These are phyloP conservation scores for Drosophila sechellia DNA, from an alignment of 1,140 invertebrate genomes.

Conservation along the genomic window DNA sequence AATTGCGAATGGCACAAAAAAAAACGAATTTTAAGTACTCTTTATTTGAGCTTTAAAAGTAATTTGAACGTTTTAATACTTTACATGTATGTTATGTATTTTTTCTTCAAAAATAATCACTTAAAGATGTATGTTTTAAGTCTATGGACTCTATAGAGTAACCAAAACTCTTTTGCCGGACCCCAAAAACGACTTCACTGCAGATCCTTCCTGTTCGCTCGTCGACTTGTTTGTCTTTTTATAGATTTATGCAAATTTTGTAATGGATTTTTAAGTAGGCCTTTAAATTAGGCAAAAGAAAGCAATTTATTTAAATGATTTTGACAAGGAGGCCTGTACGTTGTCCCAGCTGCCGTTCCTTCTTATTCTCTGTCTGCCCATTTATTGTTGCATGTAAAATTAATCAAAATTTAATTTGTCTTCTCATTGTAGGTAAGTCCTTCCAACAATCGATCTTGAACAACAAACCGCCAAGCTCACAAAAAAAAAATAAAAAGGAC, in stretches of 20 bases:
- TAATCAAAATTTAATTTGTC: constrained; percentile 75
- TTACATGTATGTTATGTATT: not conserved
- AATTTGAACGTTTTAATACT: not conserved
- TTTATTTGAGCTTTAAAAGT: not conserved
- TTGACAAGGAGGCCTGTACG: constrained; percentile 38
- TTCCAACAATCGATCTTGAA: constrained; percentile 22
- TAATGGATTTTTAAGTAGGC: constrained; percentile 83
- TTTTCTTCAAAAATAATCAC: not conserved
- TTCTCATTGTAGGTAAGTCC: constrained; percentile 67
- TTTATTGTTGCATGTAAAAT: constrained; percentile 54
- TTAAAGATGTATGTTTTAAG: not conserved
- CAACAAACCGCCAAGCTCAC: constrained; percentile 1
- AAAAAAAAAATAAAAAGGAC: not conserved
- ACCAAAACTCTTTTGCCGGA: not conserved
- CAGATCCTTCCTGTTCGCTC: constrained; percentile 6
- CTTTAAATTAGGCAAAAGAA: constrained; percentile 77
- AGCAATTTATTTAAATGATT: constrained; percentile 77
- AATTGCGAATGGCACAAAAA: not conserved
- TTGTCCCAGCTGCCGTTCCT: constrained; percentile 24
- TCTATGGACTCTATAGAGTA: not conserved
- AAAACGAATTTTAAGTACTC: constrained; percentile 52
- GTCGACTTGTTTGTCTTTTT: constrained; percentile 33
- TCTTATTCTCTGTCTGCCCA: not conserved
- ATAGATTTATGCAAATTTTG: constrained; percentile 77
- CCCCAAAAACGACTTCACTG: not conserved